A percentile compares a stretch with the other conserved stretches of the same genome.
Conservation (phyloP, 1,140 invertebrate species). For the Acyrthosiphon pisum region DNA sequence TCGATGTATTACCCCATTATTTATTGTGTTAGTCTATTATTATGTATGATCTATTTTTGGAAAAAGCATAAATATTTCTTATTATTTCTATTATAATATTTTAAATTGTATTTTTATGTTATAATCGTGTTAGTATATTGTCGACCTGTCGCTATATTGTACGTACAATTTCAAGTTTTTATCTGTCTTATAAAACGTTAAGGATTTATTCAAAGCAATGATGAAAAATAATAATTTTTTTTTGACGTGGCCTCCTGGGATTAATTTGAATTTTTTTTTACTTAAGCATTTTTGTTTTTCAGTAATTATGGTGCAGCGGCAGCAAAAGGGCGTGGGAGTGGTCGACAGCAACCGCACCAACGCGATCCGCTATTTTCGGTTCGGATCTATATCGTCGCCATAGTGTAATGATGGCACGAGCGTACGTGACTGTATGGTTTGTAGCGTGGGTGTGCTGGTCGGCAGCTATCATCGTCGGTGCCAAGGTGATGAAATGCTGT, state of each 20-base stretch:
- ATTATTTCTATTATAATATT: too few species aligned
- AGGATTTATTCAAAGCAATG: background rate
- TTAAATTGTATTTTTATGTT: too few species aligned
- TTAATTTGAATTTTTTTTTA: background rate
- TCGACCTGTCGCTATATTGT: too few species aligned
- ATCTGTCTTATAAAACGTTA: background rate
- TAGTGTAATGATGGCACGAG: background rate
- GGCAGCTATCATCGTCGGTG: background rate
- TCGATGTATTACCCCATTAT: too few species aligned
- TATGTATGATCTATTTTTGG: too few species aligned
- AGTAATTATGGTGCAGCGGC: background rate
- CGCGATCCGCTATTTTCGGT: background rate
- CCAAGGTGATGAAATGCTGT: conserved; percentile 49
- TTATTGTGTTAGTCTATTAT: too few species aligned
- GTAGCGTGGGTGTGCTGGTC: background rate
- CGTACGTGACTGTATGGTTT: background rate
- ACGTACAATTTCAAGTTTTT: too few species aligned
- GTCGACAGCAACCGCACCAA: background rate
- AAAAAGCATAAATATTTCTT: too few species aligned
- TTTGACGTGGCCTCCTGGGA: background rate
- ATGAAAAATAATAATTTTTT: background rate
- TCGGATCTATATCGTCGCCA: background rate
- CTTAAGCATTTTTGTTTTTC: background rate
- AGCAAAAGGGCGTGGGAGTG: background rate
- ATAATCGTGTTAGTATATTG: too few species aligned